Evolutionary conservation across 2,797 vertebrate species (phyloP), one percentile per base, ranked within the genome.

Genomic region (Dicrostonyx torquatus): DNA sequence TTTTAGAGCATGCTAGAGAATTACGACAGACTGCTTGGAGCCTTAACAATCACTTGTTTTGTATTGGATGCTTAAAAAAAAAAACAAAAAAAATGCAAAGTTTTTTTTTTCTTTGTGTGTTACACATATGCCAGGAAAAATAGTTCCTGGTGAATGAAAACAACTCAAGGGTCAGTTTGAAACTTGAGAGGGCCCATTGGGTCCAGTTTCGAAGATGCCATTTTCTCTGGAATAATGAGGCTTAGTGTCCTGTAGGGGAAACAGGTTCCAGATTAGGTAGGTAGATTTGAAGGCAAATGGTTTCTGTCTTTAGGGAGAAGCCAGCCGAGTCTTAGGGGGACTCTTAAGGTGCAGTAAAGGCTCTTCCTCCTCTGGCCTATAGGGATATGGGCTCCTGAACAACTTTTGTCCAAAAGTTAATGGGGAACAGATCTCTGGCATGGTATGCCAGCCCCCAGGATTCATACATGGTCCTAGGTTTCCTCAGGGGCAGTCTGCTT

Each of bases 11-110:
- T 94, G 76, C 48, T 93, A 89, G 94, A 88, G 96, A 97, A 96
- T 93, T 97, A 94, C 89, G 93, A 94, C 96, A 97, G 97, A 97
- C 97, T 96, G 60, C 83, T 96, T 95, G 97, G 97, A 97, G 97
- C 97, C 97, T 96, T 96, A 94, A 97, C 96, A 96, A 94, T 97
- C 72, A 1, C 93, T 97, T 96, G 96, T 97, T 97, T 97, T 97
- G 95, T 97, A 94, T 96, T 97, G 91, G 89, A 96, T 96, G 60
- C 94, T 97, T 94, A 60, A 76, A 85, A 84, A 90, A 96, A 94
- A 96, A 77, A 82, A 87, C 87, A 90, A 90, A 97, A 94, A 96
- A 68, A n/a, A 68, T 18, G 90, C 90, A 92, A 91, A 93, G 85
- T 40, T 87, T 94, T 97, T 96, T 96, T 96, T 94, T 95, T 83